Evolutionary conservation across 1,140 invertebrate species (phyloP).

Genomic region (Neotoxoptera formosana): DNA sequence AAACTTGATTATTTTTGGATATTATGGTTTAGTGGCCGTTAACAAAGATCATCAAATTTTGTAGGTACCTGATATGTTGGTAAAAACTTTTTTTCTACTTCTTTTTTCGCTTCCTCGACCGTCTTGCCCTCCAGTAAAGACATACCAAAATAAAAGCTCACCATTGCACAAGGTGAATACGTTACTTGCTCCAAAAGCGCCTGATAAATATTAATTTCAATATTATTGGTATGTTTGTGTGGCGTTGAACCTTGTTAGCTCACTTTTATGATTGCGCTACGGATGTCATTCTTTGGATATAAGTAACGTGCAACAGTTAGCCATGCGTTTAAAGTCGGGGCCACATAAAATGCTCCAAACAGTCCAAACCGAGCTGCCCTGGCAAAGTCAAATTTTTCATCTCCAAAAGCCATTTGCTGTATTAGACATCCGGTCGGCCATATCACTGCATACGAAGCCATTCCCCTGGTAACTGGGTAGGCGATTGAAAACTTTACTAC

Average conservation of each 20-base stretch:
- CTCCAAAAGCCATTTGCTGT: constrained; percentile 65
- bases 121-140: constrained; percentile 78
- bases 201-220: constrained; percentile 64
- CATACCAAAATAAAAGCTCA: constrained; percentile 83
- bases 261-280: constrained; percentile 75
- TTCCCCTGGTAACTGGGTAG: constrained; percentile 72
- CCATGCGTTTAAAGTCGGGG: constrained; percentile 77
- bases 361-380: constrained; percentile 68
- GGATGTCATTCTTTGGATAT: constrained; percentile 72
- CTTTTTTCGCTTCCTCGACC: constrained; percentile 71
- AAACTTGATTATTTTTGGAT: background rate
- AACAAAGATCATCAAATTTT: background rate
- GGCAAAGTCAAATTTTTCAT: constrained; percentile 55
- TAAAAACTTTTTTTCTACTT: constrained; percentile 78
- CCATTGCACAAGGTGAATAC: constrained; percentile 81
- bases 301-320: constrained; percentile 70
- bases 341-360: constrained; percentile 75
- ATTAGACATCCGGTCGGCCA: constrained; percentile 74
- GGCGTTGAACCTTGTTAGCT: background rate
- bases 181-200: constrained; percentile 81
- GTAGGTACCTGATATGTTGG: constrained; percentile 79
- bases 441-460: constrained; percentile 75
- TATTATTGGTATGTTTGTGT: background rate
- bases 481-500: constrained; percentile 64
- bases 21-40: background rate